Base-by-base conservation (phyloP, 2,113 vertebrate genomes). In the Calyptomena viridis region DNA sequence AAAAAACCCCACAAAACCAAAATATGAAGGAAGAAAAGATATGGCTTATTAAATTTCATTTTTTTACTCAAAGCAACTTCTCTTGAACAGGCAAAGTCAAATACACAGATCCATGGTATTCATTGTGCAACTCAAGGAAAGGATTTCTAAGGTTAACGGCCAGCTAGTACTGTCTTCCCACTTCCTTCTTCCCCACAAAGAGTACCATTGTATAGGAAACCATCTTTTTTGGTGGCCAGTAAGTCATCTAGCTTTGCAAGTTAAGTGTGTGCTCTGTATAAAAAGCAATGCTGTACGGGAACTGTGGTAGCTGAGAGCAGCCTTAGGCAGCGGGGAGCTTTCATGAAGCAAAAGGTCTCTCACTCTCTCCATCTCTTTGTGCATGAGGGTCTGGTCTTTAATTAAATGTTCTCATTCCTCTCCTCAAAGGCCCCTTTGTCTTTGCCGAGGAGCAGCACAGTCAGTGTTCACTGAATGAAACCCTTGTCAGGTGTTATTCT, bases 221-320 rank as follows among this genome's bases (percentile, higher is more conserved):
- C 49, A 62, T 44, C 80, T 83, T 84, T 76, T 66, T 44, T 0
- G 0, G 47, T 77, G 50, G 46, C 89, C 75, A 53, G 27, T 49
- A 71, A 84, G 58, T 71, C 71, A 74, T 25, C 44, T 62, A 62
- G 74, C 72, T 64, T 78, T 56, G 69, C 73, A 44, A 67, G 73
- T 46, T 16, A 62, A 90, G 76, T 4, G 6, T 50, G 21, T 3
- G 5, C 39, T 72, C 27, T 7, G 4, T 52, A 11, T 52, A n/a
- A 93, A 83, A 56, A 79, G 55, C 2, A 4, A 27, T 79, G 74
- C 47, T 31, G 28, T 21, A 11, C 66, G 89, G 62, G 50, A 91
- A 5, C 53, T 0, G 0, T 1, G 6, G 40, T 53, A 77, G 58
- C 67, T 0, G 0, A 59, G 42, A 40, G 73, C 62, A 67, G 74